Percentiles rank a stretch among this genome's conserved stretches.
phyloP scores from a whole-genome alignment of 1,140 invertebrate species.

The Periplaneta americana region DNA sequence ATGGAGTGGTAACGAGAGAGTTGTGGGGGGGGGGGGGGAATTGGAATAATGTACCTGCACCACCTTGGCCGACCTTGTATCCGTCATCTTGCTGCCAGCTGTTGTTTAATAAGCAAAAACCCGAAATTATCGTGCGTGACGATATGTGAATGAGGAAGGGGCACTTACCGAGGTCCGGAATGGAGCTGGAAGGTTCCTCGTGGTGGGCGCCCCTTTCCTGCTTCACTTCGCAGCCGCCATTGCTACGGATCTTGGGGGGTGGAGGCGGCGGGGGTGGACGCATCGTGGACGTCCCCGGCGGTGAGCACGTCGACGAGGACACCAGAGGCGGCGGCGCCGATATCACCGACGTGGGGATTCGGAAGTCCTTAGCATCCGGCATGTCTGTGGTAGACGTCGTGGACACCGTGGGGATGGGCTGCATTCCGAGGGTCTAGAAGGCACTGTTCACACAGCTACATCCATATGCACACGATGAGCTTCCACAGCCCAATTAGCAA shows the following conservation, averaged over 20 bases:
- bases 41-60: background rate
- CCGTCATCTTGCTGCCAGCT: background rate
- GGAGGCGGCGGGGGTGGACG: conserved; percentile 33
- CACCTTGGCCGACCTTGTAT: background rate
- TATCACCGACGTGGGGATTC: conserved; percentile 2
- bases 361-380: background rate
- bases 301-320: conserved; percentile 22
- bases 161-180: conserved; percentile 74
- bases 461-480: background rate
- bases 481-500: background rate
- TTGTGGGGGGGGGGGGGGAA: background rate
- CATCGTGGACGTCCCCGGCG: conserved; percentile 18
- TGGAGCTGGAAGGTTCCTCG: conserved; percentile 76
- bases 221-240: conserved; percentile 26
- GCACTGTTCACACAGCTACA: background rate
- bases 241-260: conserved; percentile 39
- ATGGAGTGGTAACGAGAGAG: background rate
- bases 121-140: background rate
- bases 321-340: conserved; percentile 23
- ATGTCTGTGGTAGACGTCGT: background rate
- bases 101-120: background rate
- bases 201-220: conserved; percentile 34
- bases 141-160: background rate
- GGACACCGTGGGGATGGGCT: background rate
- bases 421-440: conserved; percentile 15